Conservation (phyloP, 1,140 invertebrate genomes). For the Bombus ignitus region DNA sequence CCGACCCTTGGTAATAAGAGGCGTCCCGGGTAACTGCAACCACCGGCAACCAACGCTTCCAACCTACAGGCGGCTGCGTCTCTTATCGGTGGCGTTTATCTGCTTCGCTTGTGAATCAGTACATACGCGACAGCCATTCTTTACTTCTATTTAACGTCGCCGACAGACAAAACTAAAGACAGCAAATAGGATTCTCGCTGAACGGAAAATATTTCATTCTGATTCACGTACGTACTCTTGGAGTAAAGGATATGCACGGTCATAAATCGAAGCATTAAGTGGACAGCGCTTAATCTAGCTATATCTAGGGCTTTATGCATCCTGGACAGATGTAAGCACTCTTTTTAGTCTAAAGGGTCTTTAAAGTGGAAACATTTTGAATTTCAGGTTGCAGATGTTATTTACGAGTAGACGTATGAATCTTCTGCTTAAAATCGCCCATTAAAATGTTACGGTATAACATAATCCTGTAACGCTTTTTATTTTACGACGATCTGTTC, state of each 20-base stretch:
- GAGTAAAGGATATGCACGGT: not conserved
- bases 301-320: not conserved
- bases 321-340: not conserved
- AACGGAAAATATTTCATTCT: too few relatives aligned
- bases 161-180: not conserved
- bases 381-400: not conserved
- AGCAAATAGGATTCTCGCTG: not conserved
- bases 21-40: conserved; percentile 41
- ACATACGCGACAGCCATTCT: conserved; percentile 25
- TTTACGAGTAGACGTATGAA: not conserved
- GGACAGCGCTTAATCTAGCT: not conserved
- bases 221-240: too few relatives aligned
- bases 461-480: too few relatives aligned
- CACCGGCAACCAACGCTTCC: conserved; percentile 20
- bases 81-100: conserved; percentile 56
- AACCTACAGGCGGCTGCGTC: not conserved
- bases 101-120: conserved; percentile 6
- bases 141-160: conserved; percentile 19
- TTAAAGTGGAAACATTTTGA: not conserved
- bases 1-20: conserved; percentile 63
- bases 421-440: not conserved
- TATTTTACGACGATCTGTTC: too few relatives aligned
- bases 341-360: not conserved
- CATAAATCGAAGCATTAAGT: not conserved
- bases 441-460: too few relatives aligned